Evolutionary conservation across 35 echinoderm and acorn worm genomes (phyloP).

Genomic region (Antedon bifida): DNA sequence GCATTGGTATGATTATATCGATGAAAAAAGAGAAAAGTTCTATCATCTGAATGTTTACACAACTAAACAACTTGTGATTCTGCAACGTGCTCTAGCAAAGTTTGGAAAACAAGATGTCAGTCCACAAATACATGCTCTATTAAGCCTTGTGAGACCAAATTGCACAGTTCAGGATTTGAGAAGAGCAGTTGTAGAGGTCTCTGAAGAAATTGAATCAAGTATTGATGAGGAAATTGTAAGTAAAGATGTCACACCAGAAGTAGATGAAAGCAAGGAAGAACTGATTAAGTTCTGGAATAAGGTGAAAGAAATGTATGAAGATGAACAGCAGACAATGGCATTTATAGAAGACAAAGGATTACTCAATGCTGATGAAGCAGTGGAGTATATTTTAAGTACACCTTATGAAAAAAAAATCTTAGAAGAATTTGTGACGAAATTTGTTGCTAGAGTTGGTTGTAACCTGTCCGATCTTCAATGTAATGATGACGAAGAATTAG

Average conservation of each 20-base stretch:
- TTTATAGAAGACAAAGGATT: background rate
- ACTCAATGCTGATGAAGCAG: background rate
- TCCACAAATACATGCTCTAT: background rate
- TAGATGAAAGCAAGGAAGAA: background rate
- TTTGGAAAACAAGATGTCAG: background rate
- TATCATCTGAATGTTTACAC: slow-evolving; percentile 16
- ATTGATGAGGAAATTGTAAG: background rate
- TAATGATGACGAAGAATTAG: background rate
- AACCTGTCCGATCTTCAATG: background rate
- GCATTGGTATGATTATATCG: slow-evolving; percentile 15
- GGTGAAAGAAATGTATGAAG: background rate
- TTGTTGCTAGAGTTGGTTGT: background rate
- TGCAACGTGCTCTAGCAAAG: background rate
- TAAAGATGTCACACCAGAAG: background rate
- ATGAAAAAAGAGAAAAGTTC: slow-evolving; percentile 7
- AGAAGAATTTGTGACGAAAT: background rate
- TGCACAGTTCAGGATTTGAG: slow-evolving; percentile 7
- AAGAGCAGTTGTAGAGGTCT: background rate
- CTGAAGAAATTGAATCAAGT: background rate
- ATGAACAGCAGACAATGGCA: background rate
- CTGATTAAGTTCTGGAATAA: background rate
- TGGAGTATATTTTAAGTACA: background rate
- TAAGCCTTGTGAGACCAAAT: background rate
- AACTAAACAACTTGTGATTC: slow-evolving; percentile 17
- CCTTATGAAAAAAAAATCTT: background rate